Conservation (phyloP, 2,113 vertebrate species). For the Aspiorhynchus laticeps region DNA sequence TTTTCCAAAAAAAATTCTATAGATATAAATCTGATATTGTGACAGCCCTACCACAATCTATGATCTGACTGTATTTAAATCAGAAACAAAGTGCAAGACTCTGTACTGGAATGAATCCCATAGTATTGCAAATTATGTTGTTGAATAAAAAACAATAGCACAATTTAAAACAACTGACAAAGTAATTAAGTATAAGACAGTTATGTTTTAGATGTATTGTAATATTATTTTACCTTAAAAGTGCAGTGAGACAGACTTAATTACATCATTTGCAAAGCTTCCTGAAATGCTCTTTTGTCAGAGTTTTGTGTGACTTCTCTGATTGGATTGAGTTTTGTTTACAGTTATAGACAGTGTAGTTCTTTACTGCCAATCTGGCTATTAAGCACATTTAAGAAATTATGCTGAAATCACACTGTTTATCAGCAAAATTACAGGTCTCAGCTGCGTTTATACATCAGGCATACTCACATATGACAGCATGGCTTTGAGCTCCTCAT, state of each 20-base stretch:
- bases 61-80: too few species aligned
- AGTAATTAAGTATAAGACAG: too few species aligned
- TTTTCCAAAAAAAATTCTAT: too few species aligned
- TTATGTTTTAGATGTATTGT: not conserved
- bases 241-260: not conserved
- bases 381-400: not conserved
- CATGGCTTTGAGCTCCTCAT: slow-evolving; percentile 99
- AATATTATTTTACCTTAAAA: not conserved
- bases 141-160: too few species aligned
- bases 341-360: not conserved
- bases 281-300: not conserved
- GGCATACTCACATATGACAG: slow-evolving; percentile 91
- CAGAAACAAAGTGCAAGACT: too few species aligned
- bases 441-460: not conserved
- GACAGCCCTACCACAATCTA: too few species aligned
- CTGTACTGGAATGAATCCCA: too few species aligned
- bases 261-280: not conserved
- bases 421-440: not conserved
- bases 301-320: not conserved
- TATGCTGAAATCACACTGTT: not conserved
- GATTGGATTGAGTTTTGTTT: not conserved
- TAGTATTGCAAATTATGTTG: too few species aligned
- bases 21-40: too few species aligned
- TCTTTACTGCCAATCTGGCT: not conserved
- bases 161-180: too few species aligned